Evolutionary conservation across 2,888 invertebrate genomes (phyloP).

Genomic region (Metallyticus violacea): DNA sequence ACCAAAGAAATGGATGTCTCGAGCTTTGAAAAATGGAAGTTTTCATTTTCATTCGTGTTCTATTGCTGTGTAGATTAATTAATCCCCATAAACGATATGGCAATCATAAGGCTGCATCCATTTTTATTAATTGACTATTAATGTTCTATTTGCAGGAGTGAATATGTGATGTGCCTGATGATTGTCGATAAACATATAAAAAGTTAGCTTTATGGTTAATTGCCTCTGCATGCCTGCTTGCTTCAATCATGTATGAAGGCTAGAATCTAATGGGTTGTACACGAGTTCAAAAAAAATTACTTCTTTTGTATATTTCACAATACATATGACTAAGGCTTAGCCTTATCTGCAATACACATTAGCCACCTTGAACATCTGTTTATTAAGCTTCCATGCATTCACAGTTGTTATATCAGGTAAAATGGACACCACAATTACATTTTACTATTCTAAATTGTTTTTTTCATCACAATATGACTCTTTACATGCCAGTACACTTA

Average conservation of each 20-base stretch:
- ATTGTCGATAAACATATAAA: neutral
- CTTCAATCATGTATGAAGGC: neutral
- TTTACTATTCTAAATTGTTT: neutral
- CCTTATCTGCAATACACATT: neutral
- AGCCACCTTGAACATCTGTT: neutral
- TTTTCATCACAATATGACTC: neutral
- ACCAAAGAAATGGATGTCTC: no score
- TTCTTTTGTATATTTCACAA: neutral
- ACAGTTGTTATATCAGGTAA: neutral
- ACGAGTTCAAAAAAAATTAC: no score
- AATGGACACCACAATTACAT: neutral
- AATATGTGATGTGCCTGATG: no score
- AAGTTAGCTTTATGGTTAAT: no score
- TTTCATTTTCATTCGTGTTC: no score
- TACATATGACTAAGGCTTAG: neutral
- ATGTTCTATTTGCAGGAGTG: no score
- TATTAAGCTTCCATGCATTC: neutral
- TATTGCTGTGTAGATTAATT: no score
- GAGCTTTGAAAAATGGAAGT: no score
- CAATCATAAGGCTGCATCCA: no score
- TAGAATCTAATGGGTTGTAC: neutral
- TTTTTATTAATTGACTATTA: no score
- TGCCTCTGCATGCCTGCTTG: neutral
- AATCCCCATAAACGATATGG: no score
- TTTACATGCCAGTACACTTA: slow-evolving; percentile 50